Base-by-base conservation (phyloP, 2,797 vertebrate genomes). In the Botia almorhae region DNA sequence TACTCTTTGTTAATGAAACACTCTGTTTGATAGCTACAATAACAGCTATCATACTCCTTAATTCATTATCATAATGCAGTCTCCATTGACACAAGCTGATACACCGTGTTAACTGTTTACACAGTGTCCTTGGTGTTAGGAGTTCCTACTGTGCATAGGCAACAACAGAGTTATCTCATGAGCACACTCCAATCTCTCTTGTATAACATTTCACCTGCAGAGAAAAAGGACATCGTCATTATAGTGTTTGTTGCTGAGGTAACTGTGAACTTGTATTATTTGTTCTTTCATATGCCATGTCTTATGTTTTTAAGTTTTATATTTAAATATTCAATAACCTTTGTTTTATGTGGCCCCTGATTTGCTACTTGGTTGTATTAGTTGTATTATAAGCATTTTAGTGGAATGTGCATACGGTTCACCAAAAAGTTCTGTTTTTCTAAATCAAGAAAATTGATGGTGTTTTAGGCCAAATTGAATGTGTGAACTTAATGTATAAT, bases 181-280 rank as follows among this genome's bases (percentile, higher is more conserved):
- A 90, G 81, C 82, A 97, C 96, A 0, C 77, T 98, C 81, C 87
- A 81, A 75, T 97, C 95, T 19, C 76, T 98, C 7, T 81, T 98
- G 50, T 91, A 80, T 5, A 87, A 91, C 51, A 91, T 98, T 81
- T 91, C 92, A 2, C 60, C 86, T 2, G 65, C 89, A 1, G 91
- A 97, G 74, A 90, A 88, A 82, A 64, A 81, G 0, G 93, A 97
- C 70, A 92, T 93, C 0, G 16, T 97, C 51, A 92, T 97, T 82
- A 87, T 98, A 3, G 5, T 97, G 87, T 94, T 96, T 29, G 81
- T 98, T 14, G 94, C 95, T 2, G 97, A 98, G 91, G 97, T 98
- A 80, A 83, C 19, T 12, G n/a, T 23, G 14, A 8, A 2, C n/a
- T 39, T 21, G 36, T 33, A 26, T 5, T 53, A 11, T 69, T 67